Percentiles rank a stretch among this genome's conserved stretches.
These are phyloP conservation scores for Epinotia bilunana DNA, from an alignment of 2,888 invertebrate species.

Conservation along the genomic window DNA sequence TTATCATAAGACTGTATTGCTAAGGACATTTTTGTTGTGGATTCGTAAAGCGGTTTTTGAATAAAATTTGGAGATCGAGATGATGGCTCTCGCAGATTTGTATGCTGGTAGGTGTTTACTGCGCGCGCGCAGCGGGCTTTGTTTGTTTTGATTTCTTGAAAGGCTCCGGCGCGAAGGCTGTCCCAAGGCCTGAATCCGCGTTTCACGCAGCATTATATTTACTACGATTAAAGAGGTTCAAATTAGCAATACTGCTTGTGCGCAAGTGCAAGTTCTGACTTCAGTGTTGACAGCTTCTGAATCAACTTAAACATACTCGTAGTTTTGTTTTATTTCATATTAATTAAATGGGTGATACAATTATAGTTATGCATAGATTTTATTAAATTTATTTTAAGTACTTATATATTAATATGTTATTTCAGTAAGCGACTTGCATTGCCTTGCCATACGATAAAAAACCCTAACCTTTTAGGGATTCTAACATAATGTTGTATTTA, in stretches of 20 bases:
- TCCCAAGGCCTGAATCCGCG: constrained; percentile 70
- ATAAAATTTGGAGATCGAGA: constrained; percentile 63
- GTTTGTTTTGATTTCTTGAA: constrained; percentile 63
- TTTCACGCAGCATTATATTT: constrained; percentile 56
- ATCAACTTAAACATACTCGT: not conserved
- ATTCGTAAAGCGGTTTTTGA: constrained; percentile 58
- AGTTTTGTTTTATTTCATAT: not conserved
- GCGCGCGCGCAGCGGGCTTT: constrained; percentile 52
- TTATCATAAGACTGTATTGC: constrained; percentile 71
- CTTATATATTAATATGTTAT: too few species aligned
- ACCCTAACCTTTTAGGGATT: not conserved
- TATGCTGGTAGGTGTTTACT: constrained; percentile 75
- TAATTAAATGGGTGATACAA: not conserved
- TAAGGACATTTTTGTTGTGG: constrained; percentile 62
- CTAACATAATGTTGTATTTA: not conserved
- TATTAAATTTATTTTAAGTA: too few species aligned
- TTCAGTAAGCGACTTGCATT: too few species aligned
- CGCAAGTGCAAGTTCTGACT: not conserved
- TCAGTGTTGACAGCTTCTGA: not conserved
- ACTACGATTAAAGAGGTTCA: not conserved
- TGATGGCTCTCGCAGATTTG: constrained; percentile 78
- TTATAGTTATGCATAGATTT: too few species aligned
- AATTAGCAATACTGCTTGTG: not conserved
- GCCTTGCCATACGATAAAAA: too few species aligned
- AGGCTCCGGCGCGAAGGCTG: constrained; percentile 60